phyloP scores from a whole-genome alignment of 2,888 invertebrate species.

The Netelia fuscicornis region DNA sequence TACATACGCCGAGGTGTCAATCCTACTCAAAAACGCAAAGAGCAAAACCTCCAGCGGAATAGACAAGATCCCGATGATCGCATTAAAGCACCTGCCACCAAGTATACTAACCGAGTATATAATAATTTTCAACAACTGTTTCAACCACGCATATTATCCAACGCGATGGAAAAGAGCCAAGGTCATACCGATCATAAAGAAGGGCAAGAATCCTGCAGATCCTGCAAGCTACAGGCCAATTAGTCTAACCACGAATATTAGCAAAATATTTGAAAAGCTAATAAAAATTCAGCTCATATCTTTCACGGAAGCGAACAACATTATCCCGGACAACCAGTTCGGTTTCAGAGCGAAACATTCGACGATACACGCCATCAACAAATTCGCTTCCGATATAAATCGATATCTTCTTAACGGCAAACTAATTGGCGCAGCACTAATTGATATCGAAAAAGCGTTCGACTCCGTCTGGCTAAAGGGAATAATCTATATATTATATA shows the following conservation, averaged over 20 bases:
- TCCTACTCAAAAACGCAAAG: neutral
- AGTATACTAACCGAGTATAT: too few species aligned
- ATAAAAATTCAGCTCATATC: conserved; percentile 23
- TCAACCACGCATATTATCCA: conserved; percentile 51
- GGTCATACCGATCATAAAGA: conserved; percentile 57
- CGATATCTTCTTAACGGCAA: neutral
- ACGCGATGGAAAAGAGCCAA: conserved; percentile 47
- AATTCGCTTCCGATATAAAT: conserved; percentile 42
- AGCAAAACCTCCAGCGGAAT: too few species aligned
- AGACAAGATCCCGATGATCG: too few species aligned
- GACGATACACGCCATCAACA: conserved; percentile 27
- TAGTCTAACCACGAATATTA: conserved; percentile 54
- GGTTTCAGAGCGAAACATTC: too few species aligned
- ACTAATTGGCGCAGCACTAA: conserved; percentile 25
- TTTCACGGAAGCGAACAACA: conserved; percentile 13
- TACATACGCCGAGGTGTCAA: neutral
- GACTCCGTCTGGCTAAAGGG: conserved; percentile 8
- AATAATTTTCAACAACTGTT: conserved; percentile 52
- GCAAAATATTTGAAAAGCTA: neutral
- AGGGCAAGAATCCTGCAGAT: conserved; percentile 20
- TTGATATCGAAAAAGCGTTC: too few species aligned
- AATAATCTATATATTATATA: neutral
- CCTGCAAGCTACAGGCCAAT: too few species aligned
- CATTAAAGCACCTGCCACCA: too few species aligned
- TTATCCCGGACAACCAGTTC: neutral